Conservation (phyloP, 2,113 vertebrate species). For the Calonectris borealis region DNA sequence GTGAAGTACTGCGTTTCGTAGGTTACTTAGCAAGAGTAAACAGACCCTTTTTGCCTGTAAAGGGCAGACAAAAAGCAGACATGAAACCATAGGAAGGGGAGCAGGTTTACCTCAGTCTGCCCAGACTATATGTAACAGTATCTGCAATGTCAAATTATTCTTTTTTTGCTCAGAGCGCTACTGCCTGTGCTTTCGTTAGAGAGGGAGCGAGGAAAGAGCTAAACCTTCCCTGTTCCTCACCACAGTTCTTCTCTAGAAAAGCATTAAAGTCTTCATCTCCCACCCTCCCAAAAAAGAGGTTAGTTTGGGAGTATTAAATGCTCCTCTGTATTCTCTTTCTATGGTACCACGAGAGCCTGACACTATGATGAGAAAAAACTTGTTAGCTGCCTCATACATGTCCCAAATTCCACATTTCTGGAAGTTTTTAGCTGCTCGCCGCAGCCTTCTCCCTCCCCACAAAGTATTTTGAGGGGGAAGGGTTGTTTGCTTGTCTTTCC, state of each 20-base stretch:
- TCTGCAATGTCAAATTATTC: neutral
- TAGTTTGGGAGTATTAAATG: neutral
- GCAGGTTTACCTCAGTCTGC: neutral
- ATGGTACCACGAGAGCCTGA: rapidly evolving
- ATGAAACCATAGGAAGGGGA: neutral
- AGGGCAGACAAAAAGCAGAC: constrained; percentile 34
- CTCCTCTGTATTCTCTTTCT: neutral
- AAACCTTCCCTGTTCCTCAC: neutral
- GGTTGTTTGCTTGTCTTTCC: neutral
- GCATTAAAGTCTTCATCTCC: neutral
- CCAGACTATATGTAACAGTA: neutral
- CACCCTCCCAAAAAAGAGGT: neutral
- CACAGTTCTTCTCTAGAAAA: neutral
- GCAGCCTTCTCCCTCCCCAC: neutral
- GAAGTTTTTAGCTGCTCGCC: neutral
- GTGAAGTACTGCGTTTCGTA: neutral
- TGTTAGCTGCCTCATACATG: neutral
- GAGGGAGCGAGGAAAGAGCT: neutral
- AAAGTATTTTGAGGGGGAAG: neutral
- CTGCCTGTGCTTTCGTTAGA: neutral
- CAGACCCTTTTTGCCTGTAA: neutral
- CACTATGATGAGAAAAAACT: neutral
- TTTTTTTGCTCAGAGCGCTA: neutral
- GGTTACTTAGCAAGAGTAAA: neutral
- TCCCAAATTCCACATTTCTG: neutral